Evolutionary conservation across 2,888 invertebrate species (phyloP).

Genomic region (Lottia gigantea): DNA sequence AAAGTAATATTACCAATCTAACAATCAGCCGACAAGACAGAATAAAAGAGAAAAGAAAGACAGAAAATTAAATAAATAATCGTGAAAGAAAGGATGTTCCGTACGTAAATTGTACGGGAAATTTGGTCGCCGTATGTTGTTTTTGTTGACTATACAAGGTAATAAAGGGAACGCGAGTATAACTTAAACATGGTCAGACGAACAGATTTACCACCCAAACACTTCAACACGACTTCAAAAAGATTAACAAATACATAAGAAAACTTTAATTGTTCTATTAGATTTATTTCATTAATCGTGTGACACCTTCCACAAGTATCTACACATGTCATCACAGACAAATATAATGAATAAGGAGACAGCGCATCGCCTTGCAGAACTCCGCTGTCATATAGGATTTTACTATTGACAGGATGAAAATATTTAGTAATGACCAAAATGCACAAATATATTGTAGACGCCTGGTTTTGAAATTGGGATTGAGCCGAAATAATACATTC

Average conservation of each 20-base stretch:
- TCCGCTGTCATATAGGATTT: not conserved
- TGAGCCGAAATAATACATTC: too few relatives aligned
- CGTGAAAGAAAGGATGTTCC: not conserved
- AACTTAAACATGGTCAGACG: slow-evolving; percentile 2
- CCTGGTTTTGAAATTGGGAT: too few relatives aligned
- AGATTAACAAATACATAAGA: slow-evolving; percentile 1
- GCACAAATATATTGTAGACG: too few relatives aligned
- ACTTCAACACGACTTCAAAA: not conserved
- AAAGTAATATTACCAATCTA: not conserved
- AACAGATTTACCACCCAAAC: slow-evolving; percentile 5
- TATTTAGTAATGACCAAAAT: too few relatives aligned
- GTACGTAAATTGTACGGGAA: not conserved
- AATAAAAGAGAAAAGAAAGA: not conserved
- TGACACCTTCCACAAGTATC: not conserved
- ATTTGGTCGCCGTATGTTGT: not conserved
- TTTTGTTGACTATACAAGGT: slow-evolving; percentile 6
- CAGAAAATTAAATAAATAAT: slow-evolving; percentile 2
- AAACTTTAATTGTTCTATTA: not conserved
- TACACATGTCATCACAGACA: not conserved
- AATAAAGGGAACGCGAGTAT: not conserved
- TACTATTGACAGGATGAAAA: too few relatives aligned
- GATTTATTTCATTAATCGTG: not conserved
- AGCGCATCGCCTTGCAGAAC: not conserved
- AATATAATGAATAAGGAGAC: not conserved
- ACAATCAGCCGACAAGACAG: not conserved